Percentiles rank a stretch among this genome's conserved stretches.
Conservation (phyloP, 53 echinoderm and acorn worm genomes). For the Echinarachnius parma region DNA sequence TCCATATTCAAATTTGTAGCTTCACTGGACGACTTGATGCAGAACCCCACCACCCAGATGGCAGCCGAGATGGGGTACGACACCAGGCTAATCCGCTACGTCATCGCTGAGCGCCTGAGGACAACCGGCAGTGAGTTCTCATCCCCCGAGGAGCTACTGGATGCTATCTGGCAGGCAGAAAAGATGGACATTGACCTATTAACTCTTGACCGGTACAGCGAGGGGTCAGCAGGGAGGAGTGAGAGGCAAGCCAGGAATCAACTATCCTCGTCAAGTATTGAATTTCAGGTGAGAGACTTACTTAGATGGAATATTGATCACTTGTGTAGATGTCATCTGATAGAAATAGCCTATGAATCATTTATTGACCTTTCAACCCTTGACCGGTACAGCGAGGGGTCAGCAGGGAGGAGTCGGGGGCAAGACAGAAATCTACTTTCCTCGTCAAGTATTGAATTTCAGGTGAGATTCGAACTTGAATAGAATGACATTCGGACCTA, state of each 20-base stretch:
- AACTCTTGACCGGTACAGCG: too few relatives aligned
- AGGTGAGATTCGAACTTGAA: too few relatives aligned
- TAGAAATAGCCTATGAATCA: too few relatives aligned
- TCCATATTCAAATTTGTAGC: too few relatives aligned
- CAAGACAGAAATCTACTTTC: too few relatives aligned
- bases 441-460: too few relatives aligned
- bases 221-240: background rate
- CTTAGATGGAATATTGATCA: too few relatives aligned
- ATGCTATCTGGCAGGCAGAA: constrained; percentile 16
- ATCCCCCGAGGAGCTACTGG: constrained; percentile 12
- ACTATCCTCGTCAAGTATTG: too few relatives aligned
- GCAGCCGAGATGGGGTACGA: constrained; percentile 31
- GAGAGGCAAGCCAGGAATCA: background rate
- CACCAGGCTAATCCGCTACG: background rate
- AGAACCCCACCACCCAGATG: background rate
- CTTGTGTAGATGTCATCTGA: too few relatives aligned
- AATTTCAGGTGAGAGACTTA: too few relatives aligned
- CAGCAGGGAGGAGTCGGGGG: background rate
- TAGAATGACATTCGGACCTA: too few relatives aligned
- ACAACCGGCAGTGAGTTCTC: constrained; percentile 6
- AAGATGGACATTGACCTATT: background rate
- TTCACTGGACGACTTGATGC: constrained; percentile 29
- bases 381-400: background rate
- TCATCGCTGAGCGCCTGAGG: background rate
- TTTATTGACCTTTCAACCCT: background rate